These are phyloP conservation scores for Lamellibrachia columna DNA, from an alignment of 2,888 invertebrate genomes.

Conservation along the genomic window DNA sequence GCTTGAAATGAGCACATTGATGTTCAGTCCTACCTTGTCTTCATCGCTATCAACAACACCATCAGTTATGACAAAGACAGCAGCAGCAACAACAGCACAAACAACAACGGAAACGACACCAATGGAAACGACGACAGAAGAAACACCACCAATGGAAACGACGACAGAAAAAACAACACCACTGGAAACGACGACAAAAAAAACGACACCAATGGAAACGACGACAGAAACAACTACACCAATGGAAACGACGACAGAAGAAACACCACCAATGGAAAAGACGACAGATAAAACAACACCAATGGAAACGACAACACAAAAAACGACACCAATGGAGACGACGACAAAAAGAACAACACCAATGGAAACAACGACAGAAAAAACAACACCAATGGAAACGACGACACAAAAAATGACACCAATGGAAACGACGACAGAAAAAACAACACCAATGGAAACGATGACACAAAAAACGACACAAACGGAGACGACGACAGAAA, in stretches of 20 bases:
- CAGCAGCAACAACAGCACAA: background rate
- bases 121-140: background rate
- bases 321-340: no score
- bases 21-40: background rate
- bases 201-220: background rate
- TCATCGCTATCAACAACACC: background rate
- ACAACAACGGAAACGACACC: background rate
- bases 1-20: background rate
- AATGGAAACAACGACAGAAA: no score
- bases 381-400: no score
- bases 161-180: background rate
- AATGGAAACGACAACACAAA: background rate
- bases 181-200: background rate
- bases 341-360: no score
- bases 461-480: no score
- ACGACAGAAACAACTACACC: background rate
- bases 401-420: no score
- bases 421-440: no score
- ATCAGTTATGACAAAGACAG: background rate
- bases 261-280: background rate
- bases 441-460: no score
- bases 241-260: background rate
- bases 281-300: background rate
- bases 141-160: background rate
- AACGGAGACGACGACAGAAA: no score